These are phyloP conservation scores for Epinotia nisella DNA, from an alignment of 2,888 invertebrate genomes.

Conservation along the genomic window DNA sequence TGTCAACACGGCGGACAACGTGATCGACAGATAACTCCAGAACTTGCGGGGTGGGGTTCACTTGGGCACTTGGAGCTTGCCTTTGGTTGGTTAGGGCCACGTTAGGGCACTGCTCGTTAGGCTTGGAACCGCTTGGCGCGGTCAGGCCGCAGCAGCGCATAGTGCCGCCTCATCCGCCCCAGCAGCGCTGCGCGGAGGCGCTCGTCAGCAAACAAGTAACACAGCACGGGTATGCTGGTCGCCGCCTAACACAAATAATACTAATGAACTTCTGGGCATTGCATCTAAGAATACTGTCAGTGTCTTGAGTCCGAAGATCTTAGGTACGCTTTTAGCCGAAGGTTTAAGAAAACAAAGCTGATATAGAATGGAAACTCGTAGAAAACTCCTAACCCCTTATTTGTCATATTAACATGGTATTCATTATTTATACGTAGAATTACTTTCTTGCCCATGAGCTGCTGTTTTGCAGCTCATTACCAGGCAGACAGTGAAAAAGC, in stretches of 20 bases:
- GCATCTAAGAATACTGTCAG: background rate
- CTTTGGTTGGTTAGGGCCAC: background rate
- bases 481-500: too few relatives aligned
- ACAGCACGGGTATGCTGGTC: slow-evolving; percentile 78
- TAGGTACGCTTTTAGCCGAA: too few relatives aligned
- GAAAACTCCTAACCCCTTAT: too few relatives aligned
- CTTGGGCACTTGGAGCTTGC: background rate
- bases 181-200: slow-evolving; percentile 78
- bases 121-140: slow-evolving; percentile 66
- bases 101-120: slow-evolving; percentile 37
- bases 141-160: slow-evolving; percentile 74
- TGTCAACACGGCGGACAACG: background rate
- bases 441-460: too few relatives aligned
- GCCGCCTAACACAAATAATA: slow-evolving; percentile 69
- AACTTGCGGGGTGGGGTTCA: background rate
- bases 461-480: too few relatives aligned
- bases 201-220: slow-evolving; percentile 76
- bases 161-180: slow-evolving; percentile 79
- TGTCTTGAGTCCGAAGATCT: too few relatives aligned
- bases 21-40: background rate
- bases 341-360: too few relatives aligned
- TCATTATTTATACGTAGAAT: too few relatives aligned
- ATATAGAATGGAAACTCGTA: too few relatives aligned
- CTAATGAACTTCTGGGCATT: background rate
- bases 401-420: too few relatives aligned